Conservation (phyloP, 2,888 invertebrate genomes). For the Watsonalla cultraria region DNA sequence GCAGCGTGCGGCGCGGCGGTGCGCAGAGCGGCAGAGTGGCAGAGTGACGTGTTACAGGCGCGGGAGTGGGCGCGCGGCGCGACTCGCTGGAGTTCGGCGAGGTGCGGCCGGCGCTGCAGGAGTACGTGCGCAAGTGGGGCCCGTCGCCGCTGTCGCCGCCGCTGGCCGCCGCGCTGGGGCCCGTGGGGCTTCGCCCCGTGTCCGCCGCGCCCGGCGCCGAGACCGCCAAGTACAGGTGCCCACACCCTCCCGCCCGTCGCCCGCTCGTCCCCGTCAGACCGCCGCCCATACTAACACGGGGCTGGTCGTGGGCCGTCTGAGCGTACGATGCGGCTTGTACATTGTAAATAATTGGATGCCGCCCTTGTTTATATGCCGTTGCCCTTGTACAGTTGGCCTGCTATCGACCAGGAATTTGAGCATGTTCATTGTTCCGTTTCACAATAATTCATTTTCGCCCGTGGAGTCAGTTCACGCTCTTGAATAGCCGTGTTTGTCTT, state of each 20-base stretch:
- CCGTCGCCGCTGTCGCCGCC: slow-evolving; percentile 85
- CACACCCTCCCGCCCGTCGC: slow-evolving; percentile 8
- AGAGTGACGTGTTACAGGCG: slow-evolving; percentile 34
- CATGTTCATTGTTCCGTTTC: slow-evolving; percentile 38
- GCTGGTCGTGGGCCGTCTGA: slow-evolving; percentile 15
- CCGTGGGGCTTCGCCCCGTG: slow-evolving; percentile 81
- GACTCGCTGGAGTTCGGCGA: slow-evolving; percentile 79
- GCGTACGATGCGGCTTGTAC: slow-evolving; percentile 25
- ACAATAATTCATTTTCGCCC: slow-evolving; percentile 17
- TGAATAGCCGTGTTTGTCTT: slow-evolving; percentile 54
- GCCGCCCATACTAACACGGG: slow-evolving; percentile 8
- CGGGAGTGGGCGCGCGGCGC: slow-evolving; percentile 54
- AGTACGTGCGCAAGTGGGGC: slow-evolving; percentile 79
- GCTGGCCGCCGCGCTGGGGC: slow-evolving; percentile 81
- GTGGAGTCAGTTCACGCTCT: slow-evolving; percentile 22
- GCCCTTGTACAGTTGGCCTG: slow-evolving; percentile 48
- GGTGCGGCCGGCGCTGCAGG: slow-evolving; percentile 64
- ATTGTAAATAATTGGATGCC: slow-evolving; percentile 56
- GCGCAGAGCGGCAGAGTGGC: slow-evolving; percentile 49
- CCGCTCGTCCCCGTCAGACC: slow-evolving; percentile 5
- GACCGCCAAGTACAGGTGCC: slow-evolving; percentile 84
- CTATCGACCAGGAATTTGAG: slow-evolving; percentile 29
- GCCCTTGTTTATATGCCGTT: slow-evolving; percentile 38
- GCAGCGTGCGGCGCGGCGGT: slow-evolving; percentile 36
- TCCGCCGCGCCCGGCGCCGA: slow-evolving; percentile 93